These are phyloP conservation scores for Drosophila navojoa DNA, from an alignment of 1,140 invertebrate species.

Conservation along the genomic window DNA sequence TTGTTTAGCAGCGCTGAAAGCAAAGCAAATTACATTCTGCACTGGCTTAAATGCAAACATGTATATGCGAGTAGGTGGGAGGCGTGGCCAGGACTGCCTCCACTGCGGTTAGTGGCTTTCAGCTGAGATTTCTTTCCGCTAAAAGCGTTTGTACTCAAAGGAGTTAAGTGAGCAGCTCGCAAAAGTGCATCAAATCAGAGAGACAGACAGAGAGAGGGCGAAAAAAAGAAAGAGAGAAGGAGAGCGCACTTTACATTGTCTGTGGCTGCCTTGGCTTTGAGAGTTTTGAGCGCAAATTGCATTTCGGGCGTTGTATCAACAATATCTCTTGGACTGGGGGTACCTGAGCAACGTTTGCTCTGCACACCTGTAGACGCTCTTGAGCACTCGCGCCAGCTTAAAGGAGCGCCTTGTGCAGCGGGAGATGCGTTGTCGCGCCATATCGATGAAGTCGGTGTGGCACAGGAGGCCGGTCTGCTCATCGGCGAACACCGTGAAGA, in stretches of 20 bases:
- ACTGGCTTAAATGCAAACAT: too few species aligned
- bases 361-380: conserved; percentile 39
- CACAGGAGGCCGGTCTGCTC: conserved; percentile 31
- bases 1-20: too few species aligned
- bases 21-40: too few species aligned
- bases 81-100: too few species aligned
- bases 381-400: neutral
- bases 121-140: conserved; percentile 36
- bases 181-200: conserved; percentile 50
- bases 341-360: neutral
- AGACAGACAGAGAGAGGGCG: neutral
- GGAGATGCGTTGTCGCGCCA: conserved; percentile 1
- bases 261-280: conserved; percentile 3
- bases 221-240: too few species aligned
- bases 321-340: too few species aligned
- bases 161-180: conserved; percentile 35
- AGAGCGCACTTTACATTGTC: neutral
- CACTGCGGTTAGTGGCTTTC: conserved; percentile 26
- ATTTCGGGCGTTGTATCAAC: too few species aligned
- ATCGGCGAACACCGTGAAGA: conserved; percentile 50
- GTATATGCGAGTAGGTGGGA: too few species aligned
- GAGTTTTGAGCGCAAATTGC: neutral
- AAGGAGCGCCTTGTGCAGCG: neutral
- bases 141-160: conserved; percentile 61
- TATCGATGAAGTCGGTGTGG: conserved; percentile 28